Percentiles rank a stretch among this genome's conserved stretches.
Evolutionary conservation across 2,113 vertebrate species (phyloP).

Genomic region (Willisornis vidua): DNA sequence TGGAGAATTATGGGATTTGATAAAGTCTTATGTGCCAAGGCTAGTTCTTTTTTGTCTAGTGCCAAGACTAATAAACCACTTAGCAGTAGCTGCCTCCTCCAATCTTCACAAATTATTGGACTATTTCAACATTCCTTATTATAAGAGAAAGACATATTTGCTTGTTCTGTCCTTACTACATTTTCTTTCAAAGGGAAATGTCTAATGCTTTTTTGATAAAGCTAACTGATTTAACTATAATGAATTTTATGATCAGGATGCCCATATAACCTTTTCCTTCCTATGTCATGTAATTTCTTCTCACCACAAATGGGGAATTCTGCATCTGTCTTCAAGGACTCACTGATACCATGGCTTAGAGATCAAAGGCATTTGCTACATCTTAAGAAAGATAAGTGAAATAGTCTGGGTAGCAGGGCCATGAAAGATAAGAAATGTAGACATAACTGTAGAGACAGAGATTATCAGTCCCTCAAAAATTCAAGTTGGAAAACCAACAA

Average conservation of each 20-base stretch:
- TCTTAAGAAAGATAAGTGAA: neutral
- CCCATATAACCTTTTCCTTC: neutral
- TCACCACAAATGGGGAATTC: neutral
- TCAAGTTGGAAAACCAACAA: neutral
- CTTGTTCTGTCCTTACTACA: neutral
- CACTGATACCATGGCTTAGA: neutral
- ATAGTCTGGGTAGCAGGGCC: neutral
- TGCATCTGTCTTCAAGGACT: neutral
- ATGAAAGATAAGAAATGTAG: neutral
- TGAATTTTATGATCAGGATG: neutral
- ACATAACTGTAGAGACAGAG: neutral
- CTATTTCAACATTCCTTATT: neutral
- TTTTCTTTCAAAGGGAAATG: neutral
- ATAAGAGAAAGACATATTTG: neutral
- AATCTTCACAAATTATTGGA: neutral
- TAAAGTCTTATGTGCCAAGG: neutral
- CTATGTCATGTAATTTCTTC: neutral
- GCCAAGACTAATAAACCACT: neutral
- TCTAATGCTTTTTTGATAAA: neutral
- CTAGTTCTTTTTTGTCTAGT: neutral
- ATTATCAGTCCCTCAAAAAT: neutral
- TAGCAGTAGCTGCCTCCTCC: neutral
- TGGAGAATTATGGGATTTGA: neutral
- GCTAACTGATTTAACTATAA: neutral
- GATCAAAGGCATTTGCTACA: neutral